Percentiles rank a stretch among this genome's conserved stretches.
Conservation (phyloP, 2,113 vertebrate species). For the Isurus oxyrinchus region DNA sequence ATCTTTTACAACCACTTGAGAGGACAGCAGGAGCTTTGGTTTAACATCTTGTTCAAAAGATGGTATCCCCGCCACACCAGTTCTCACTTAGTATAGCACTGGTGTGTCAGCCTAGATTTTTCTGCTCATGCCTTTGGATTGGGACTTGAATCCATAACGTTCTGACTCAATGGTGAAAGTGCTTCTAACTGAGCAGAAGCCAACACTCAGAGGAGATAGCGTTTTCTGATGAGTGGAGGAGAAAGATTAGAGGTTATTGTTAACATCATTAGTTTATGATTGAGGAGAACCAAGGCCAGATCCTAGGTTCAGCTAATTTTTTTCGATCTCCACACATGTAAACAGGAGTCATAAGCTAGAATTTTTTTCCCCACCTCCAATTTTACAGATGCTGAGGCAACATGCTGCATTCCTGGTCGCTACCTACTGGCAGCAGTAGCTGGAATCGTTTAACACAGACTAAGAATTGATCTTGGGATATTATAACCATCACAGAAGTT, state of each 20-base stretch:
- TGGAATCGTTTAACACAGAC: not conserved
- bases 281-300: not conserved
- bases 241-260: not conserved
- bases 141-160: not conserved
- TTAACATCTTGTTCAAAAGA: not conserved
- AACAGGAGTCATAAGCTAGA: not conserved
- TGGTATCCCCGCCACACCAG: not conserved
- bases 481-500: no score
- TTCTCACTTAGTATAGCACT: not conserved
- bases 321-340: not conserved
- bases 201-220: not conserved
- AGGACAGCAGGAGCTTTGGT: not conserved
- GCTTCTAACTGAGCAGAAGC: not conserved
- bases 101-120: not conserved
- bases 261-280: not conserved
- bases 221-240: no score
- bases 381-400: not conserved
- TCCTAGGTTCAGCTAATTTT: not conserved
- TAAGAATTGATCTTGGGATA: not conserved
- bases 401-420: not conserved
- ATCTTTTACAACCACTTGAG: not conserved
- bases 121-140: not conserved
- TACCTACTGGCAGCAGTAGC: no score
- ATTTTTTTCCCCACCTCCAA: not conserved
- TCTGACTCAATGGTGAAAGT: not conserved